Percentiles rank a stretch among this genome's conserved stretches.
phyloP scores from a whole-genome alignment of 2,797 vertebrate genomes.

The Telmatherina bonti region DNA sequence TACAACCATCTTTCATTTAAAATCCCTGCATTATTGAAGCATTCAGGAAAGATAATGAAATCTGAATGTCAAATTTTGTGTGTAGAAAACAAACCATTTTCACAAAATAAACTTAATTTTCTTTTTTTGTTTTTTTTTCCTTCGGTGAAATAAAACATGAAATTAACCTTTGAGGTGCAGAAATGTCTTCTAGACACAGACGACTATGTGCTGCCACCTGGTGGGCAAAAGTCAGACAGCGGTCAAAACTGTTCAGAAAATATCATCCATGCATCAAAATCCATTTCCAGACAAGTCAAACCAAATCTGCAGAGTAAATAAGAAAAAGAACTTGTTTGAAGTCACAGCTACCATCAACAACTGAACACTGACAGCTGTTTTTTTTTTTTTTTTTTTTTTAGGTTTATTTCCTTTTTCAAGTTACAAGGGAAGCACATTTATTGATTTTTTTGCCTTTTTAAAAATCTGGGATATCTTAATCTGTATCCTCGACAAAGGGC shows the following conservation, averaged over 20 bases:
- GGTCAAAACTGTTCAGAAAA: too few relatives aligned
- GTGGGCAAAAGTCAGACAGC: conserved; percentile 33
- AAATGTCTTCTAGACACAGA: not conserved
- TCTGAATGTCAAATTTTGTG: too few relatives aligned
- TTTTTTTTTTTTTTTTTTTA: conserved; percentile 40
- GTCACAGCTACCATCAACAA: not conserved
- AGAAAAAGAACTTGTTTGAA: too few relatives aligned
- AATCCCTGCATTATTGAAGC: too few relatives aligned
- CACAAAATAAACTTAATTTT: too few relatives aligned
- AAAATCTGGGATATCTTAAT: conserved; percentile 62
- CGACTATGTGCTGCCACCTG: conserved; percentile 41
- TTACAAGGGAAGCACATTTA: conserved; percentile 84
- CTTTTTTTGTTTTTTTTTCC: too few relatives aligned
- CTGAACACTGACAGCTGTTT: conserved; percentile 6
- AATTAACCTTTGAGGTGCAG: too few relatives aligned
- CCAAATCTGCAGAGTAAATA: not conserved
- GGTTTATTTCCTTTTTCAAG: conserved; percentile 72
- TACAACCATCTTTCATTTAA: not conserved
- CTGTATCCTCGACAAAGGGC: conserved; percentile 57
- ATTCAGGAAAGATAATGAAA: too few relatives aligned
- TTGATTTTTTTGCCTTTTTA: conserved; percentile 63
- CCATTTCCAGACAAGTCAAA: not conserved
- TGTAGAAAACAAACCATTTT: too few relatives aligned
- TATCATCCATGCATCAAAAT: not conserved
- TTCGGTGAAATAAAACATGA: too few relatives aligned